Conservation (phyloP, 2,888 invertebrate species). For the Trachelus iudaicus region DNA sequence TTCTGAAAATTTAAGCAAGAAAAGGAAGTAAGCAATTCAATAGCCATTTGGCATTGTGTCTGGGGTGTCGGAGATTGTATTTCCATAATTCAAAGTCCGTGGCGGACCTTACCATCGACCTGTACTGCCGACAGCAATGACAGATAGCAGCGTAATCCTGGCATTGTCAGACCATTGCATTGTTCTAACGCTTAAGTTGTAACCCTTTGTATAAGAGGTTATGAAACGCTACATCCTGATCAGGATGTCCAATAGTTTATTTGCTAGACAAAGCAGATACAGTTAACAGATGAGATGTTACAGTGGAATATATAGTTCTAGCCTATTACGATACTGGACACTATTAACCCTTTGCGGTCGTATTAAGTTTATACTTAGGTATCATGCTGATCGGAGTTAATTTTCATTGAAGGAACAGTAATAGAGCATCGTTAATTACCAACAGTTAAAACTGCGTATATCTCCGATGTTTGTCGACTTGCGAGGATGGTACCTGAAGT, state of each 20-base stretch:
- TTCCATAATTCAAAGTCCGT: background rate
- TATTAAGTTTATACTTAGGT: too few relatives aligned
- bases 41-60: background rate
- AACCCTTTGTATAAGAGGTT: background rate
- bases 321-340: background rate
- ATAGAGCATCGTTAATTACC: too few relatives aligned
- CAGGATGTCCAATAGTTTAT: too few relatives aligned
- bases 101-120: background rate
- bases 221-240: background rate
- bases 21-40: background rate
- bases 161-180: background rate
- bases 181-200: conserved; percentile 1
- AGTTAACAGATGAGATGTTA: background rate
- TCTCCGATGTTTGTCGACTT: too few relatives aligned
- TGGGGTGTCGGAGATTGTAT: background rate
- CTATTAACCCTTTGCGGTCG: background rate
- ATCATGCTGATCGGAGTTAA: too few relatives aligned
- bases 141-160: background rate
- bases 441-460: too few relatives aligned
- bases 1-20: background rate
- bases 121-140: background rate
- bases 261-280: too few relatives aligned
- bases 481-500: too few relatives aligned
- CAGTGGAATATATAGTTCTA: background rate
- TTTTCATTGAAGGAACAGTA: too few relatives aligned